Conservation (phyloP, 2,113 vertebrate species). For the Alaudala cheleensis region DNA sequence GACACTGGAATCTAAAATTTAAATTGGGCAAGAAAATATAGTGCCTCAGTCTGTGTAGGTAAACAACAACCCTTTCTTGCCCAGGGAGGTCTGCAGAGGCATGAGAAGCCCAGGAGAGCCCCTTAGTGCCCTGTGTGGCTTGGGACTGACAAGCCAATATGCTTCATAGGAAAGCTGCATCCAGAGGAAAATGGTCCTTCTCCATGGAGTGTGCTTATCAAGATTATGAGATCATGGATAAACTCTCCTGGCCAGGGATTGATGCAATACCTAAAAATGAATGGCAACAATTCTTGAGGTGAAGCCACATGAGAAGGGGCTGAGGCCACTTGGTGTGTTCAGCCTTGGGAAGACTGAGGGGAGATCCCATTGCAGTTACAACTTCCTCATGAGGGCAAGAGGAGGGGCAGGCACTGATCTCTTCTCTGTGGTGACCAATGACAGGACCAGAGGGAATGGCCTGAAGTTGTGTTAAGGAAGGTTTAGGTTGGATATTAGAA, state of each 20-base stretch:
- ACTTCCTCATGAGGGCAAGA: not conserved
- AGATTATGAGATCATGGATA: not conserved
- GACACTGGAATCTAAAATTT: not conserved
- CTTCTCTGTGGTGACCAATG: too few species aligned
- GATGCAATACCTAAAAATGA: not conserved
- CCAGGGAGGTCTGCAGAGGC: not conserved
- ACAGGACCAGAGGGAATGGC: not conserved
- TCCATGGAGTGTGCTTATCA: not conserved
- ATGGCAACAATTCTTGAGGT: not conserved
- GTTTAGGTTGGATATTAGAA: not conserved
- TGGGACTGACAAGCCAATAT: not conserved
- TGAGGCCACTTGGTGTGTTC: not conserved
- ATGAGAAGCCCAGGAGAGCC: not conserved
- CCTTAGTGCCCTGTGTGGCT: rapidly evolving
- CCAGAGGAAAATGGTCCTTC: not conserved
- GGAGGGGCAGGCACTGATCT: too few species aligned
- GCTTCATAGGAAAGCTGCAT: not conserved
- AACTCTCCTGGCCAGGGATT: not conserved
- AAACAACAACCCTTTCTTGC: not conserved
- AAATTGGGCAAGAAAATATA: not conserved
- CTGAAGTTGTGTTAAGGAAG: not conserved
- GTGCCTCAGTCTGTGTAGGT: rapidly evolving
- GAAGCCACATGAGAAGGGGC: rapidly evolving
- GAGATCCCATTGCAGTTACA: too few species aligned
- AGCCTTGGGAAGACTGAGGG: not conserved